Conservation (phyloP, 2,113 vertebrate species). For the Eulemur macaco region DNA sequence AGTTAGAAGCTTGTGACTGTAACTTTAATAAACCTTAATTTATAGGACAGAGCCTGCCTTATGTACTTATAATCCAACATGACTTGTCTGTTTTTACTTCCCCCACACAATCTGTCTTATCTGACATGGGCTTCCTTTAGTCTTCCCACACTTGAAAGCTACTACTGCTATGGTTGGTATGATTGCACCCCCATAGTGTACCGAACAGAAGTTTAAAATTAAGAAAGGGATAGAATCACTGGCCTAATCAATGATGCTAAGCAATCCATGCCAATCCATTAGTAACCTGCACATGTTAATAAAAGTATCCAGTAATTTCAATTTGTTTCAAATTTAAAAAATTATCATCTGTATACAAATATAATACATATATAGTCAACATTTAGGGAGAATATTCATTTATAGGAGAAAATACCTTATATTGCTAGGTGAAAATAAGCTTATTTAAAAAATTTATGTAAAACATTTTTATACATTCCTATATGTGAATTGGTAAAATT, state of each 20-base stretch:
- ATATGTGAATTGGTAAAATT: neutral
- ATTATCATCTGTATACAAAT: neutral
- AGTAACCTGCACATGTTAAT: neutral
- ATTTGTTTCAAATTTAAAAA: neutral
- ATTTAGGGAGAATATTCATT: neutral
- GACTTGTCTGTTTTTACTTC: slow-evolving; percentile 17
- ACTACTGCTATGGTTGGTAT: neutral
- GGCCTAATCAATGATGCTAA: neutral
- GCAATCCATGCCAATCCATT: neutral
- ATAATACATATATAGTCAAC: neutral
- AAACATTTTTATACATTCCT: neutral
- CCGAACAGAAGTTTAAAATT: neutral
- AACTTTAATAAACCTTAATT: slow-evolving; percentile 54
- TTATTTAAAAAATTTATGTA: neutral
- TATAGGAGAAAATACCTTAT: neutral
- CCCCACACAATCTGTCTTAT: slow-evolving; percentile 25
- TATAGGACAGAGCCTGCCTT: slow-evolving; percentile 26
- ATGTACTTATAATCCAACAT: slow-evolving; percentile 9
- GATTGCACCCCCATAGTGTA: neutral
- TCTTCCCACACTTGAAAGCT: neutral
- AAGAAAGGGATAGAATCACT: neutral
- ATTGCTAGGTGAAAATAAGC: neutral
- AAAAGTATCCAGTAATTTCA: neutral
- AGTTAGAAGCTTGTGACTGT: neutral
- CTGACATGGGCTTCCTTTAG: neutral